Percentiles rank a stretch among this genome's conserved stretches.
phyloP scores from a whole-genome alignment of 2,113 vertebrate genomes.

The Mesembrinibis cayennensis region DNA sequence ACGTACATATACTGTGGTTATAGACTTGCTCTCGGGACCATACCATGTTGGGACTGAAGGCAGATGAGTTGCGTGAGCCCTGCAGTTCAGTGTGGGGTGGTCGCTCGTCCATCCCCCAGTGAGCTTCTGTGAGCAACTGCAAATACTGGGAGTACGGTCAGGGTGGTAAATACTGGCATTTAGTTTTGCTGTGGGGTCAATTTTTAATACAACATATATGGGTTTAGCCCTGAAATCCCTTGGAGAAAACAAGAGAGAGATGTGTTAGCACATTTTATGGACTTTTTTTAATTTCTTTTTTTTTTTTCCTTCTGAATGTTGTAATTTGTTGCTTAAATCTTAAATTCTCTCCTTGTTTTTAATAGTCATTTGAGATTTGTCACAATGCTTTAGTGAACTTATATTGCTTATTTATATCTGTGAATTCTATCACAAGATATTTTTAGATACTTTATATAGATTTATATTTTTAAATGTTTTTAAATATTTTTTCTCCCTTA shows the following conservation, averaged over 20 bases:
- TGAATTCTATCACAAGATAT: neutral
- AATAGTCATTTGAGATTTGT: neutral
- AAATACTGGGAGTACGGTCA: neutral
- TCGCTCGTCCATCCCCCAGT: neutral
- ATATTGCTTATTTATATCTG: neutral
- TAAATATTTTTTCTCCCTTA: neutral
- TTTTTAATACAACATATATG: neutral
- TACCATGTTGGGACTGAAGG: neutral
- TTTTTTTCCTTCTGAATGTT: neutral
- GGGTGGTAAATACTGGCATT: neutral
- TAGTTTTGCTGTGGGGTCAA: neutral
- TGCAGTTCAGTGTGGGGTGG: neutral
- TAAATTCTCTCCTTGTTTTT: neutral
- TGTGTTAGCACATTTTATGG: neutral
- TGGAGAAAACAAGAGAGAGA: neutral
- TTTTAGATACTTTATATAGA: neutral
- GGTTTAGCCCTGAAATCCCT: neutral
- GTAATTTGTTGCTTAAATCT: neutral
- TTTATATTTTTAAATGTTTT: neutral
- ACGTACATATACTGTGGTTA: fast-evolving
- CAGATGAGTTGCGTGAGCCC: neutral
- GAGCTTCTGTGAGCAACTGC: neutral
- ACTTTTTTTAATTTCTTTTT: neutral
- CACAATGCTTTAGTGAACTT: neutral
- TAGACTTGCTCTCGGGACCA: neutral